Conservation (phyloP, 2,113 vertebrate species). For the Pyxicephalus adspersus region DNA sequence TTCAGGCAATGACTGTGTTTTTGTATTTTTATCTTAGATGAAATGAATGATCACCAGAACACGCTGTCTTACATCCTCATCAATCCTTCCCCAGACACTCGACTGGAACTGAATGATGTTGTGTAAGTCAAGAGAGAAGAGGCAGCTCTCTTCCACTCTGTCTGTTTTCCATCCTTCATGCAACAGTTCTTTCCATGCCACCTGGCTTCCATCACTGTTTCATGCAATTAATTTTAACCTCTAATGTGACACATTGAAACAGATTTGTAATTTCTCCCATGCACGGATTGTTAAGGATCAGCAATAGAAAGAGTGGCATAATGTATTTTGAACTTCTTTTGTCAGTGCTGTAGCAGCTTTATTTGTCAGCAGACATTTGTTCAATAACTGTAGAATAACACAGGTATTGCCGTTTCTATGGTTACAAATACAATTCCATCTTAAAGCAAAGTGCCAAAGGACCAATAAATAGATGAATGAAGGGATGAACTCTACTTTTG, state of each 20-base stretch:
- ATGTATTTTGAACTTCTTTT: background rate
- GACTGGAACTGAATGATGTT: conserved; percentile 90
- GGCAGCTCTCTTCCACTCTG: conserved; percentile 12
- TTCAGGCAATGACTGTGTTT: conserved; percentile 15
- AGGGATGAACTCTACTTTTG: no score
- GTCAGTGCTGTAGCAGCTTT: background rate
- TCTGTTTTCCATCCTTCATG: conserved; percentile 29
- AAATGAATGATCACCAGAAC: conserved; percentile 94
- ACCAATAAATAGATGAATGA: background rate
- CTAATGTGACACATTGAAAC: background rate
- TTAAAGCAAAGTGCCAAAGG: background rate
- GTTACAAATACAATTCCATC: background rate
- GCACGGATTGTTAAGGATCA: background rate
- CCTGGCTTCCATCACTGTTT: background rate
- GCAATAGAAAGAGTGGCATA: background rate
- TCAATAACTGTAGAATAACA: conserved; percentile 5
- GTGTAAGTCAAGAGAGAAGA: conserved; percentile 78
- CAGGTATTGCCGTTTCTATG: background rate
- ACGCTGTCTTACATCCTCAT: conserved; percentile 94
- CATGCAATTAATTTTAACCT: background rate
- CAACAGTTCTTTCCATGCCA: conserved; percentile 27
- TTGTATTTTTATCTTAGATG: conserved; percentile 77
- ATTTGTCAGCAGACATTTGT: background rate
- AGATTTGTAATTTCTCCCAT: background rate
- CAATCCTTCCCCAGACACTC: conserved; percentile 91